Evolutionary conservation across 2,113 vertebrate species (phyloP).

Genomic region (Callocephalon fimbriatum): DNA sequence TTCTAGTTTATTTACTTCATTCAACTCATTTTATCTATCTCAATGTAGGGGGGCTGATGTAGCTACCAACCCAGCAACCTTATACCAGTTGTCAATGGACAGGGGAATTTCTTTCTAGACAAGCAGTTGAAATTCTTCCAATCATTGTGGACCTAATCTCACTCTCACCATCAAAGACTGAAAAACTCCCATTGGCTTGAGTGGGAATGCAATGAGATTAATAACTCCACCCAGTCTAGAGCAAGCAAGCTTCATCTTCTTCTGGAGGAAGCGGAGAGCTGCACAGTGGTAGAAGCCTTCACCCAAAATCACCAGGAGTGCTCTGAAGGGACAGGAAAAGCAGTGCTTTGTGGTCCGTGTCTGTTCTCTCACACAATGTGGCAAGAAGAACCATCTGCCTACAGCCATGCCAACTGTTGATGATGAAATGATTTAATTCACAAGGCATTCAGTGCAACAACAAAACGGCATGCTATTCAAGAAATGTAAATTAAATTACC

Average conservation of each 20-base stretch:
- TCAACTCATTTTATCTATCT: neutral
- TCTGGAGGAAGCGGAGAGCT: neutral
- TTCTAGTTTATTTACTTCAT: neutral
- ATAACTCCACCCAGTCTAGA: neutral
- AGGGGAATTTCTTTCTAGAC: neutral
- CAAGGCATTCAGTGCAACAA: neutral
- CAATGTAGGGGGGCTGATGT: neutral
- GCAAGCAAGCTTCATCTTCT: neutral
- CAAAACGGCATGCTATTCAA: neutral
- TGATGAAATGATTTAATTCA: neutral
- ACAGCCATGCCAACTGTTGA: neutral
- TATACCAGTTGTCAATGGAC: neutral
- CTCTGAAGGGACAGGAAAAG: neutral
- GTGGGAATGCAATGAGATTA: neutral
- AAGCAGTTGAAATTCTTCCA: neutral
- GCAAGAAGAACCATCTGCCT: neutral
- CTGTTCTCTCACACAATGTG: neutral
- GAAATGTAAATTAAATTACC: conserved; percentile 59
- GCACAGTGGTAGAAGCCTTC: neutral
- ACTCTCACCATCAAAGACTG: neutral
- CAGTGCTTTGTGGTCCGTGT: accelerated
- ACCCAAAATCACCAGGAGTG: neutral
- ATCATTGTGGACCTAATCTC: neutral
- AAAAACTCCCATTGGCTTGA: neutral
- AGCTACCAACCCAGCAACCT: neutral